These are phyloP conservation scores for Hyposoter didymator DNA, from an alignment of 2,888 invertebrate species.

Conservation along the genomic window DNA sequence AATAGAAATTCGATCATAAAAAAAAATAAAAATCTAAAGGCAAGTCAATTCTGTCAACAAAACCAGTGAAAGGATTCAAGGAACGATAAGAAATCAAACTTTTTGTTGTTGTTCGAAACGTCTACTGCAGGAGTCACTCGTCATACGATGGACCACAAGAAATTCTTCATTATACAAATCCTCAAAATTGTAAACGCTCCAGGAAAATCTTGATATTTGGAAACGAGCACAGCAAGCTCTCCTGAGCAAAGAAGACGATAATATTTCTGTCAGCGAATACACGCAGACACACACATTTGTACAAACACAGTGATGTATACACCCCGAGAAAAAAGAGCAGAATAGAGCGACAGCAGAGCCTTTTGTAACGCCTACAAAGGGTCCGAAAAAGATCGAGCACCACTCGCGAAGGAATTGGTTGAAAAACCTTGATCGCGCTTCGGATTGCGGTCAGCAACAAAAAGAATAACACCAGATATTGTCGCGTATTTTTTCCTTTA, in stretches of 20 bases:
- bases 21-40: background rate
- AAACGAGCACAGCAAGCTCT: background rate
- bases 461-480: slow-evolving; percentile 18
- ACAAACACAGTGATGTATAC: background rate
- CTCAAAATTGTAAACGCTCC: slow-evolving; percentile 1
- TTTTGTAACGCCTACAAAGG: slow-evolving; percentile 33
- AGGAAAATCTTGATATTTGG: background rate
- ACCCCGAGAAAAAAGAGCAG: background rate
- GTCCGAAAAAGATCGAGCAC: slow-evolving; percentile 16
- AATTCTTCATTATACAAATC: background rate
- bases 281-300: background rate
- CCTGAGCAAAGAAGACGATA: slow-evolving; percentile 39
- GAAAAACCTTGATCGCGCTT: slow-evolving; percentile 22
- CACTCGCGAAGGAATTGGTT: slow-evolving; percentile 27
- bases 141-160: slow-evolving; percentile 38
- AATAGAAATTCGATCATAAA: background rate
- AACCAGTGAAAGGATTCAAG: too few relatives aligned
- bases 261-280: slow-evolving; percentile 7
- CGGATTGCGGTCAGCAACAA: slow-evolving; percentile 21
- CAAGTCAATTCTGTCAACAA: background rate
- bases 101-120: too few relatives aligned
- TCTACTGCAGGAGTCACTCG: slow-evolving; percentile 17
- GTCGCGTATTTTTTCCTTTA: background rate
- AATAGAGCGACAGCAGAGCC: background rate
- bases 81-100: too few relatives aligned